phyloP scores from a whole-genome alignment of 2,113 vertebrate species.

The Murina feae region DNA sequence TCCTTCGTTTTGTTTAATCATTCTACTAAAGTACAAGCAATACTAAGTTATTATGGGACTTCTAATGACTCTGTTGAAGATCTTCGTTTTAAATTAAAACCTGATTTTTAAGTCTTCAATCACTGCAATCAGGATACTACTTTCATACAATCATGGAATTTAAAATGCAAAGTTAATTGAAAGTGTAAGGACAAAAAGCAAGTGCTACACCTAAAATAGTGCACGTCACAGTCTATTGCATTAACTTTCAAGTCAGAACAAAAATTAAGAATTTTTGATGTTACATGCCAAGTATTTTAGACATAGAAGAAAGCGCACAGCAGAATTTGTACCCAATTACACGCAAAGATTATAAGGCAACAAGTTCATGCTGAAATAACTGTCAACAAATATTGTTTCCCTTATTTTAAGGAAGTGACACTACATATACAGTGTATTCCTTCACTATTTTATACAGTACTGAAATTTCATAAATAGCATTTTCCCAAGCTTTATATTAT shows the following conservation, averaged over 20 bases:
- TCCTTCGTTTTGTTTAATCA: constrained; percentile 29
- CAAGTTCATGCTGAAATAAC: constrained; percentile 66
- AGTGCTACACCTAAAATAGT: constrained; percentile 71
- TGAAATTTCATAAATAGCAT: background rate
- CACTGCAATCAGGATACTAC: constrained; percentile 62
- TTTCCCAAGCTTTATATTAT: constrained; percentile 14
- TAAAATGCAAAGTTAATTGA: constrained; percentile 75
- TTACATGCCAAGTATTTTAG: constrained; percentile 75
- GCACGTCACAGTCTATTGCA: constrained; percentile 64
- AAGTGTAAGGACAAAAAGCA: constrained; percentile 72
- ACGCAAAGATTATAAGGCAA: constrained; percentile 56
- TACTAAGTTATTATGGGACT: constrained; percentile 37
- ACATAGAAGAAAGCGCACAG: constrained; percentile 54
- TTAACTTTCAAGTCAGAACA: constrained; percentile 72
- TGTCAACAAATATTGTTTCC: constrained; percentile 53
- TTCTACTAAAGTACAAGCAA: constrained; percentile 5
- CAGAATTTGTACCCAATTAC: constrained; percentile 54
- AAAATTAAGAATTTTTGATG: constrained; percentile 71
- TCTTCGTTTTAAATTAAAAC: constrained; percentile 56
- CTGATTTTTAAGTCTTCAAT: constrained; percentile 65
- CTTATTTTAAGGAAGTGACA: background rate
- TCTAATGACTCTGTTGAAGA: constrained; percentile 33
- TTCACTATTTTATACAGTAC: constrained; percentile 7
- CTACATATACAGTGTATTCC: background rate
- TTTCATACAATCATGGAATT: constrained; percentile 69